phyloP scores from a whole-genome alignment of 2,797 vertebrate genomes.

The Siniperca scherzeri region DNA sequence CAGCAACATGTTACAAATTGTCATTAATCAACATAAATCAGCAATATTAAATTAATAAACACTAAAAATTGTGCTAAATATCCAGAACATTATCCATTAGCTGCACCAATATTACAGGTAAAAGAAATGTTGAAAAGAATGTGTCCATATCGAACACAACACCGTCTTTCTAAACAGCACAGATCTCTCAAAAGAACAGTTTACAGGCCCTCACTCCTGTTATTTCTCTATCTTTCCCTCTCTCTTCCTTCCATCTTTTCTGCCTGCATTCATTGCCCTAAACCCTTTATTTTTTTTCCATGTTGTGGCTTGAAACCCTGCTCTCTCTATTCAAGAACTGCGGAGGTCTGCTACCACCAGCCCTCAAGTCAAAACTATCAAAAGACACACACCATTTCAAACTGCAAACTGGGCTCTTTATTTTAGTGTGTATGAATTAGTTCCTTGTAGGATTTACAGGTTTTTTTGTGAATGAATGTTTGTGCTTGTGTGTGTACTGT shows the following conservation, averaged over 20 bases:
- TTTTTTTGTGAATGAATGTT: neutral
- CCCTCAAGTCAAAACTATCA: conserved; percentile 39
- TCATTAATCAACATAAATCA: conserved; percentile 1
- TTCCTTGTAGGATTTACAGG: neutral
- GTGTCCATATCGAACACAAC: neutral
- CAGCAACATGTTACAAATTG: neutral
- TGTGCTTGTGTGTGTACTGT: no score
- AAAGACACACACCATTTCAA: conserved; percentile 46
- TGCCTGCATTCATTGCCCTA: conserved; percentile 6
- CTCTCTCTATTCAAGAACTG: conserved; percentile 41
- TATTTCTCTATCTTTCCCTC: neutral
- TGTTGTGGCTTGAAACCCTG: conserved; percentile 36
- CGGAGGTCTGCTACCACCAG: conserved; percentile 35
- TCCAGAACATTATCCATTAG: neutral
- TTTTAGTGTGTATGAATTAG: conserved; percentile 45
- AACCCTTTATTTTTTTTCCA: conserved; percentile 32
- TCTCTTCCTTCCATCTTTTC: neutral
- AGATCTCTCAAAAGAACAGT: conserved; percentile 17
- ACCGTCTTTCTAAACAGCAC: conserved; percentile 8
- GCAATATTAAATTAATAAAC: conserved; percentile 4
- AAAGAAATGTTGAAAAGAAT: neutral
- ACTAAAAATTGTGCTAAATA: neutral
- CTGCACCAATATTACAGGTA: neutral
- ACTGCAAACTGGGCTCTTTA: conserved; percentile 28
- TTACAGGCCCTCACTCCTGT: conserved; percentile 1